A percentile compares a stretch with the other conserved stretches of the same genome.
These are phyloP conservation scores for Folsomia manolachei DNA, from an alignment of 2,888 invertebrate species.

Conservation along the genomic window DNA sequence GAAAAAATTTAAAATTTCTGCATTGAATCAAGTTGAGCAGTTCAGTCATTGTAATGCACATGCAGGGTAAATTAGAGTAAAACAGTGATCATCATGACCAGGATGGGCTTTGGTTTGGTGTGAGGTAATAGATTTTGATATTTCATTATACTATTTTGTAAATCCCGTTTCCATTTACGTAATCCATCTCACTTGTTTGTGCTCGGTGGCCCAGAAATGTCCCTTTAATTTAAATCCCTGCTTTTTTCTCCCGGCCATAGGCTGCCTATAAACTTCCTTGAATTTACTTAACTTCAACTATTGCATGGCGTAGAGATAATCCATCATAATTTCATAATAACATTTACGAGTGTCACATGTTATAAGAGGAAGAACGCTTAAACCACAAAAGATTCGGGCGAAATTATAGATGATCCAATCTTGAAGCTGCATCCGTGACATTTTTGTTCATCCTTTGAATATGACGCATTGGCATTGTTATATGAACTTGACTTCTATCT, in stretches of 20 bases:
- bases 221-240: not conserved
- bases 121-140: constrained; percentile 15
- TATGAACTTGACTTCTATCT: too few species aligned
- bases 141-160: too few species aligned
- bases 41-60: not conserved
- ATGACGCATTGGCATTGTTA: too few species aligned
- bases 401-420: not conserved
- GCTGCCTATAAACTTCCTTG: not conserved
- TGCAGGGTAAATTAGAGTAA: not conserved
- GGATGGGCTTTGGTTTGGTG: not conserved
- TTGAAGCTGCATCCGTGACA: not conserved
- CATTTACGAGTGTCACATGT: not conserved
- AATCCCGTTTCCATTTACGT: constrained; percentile 5
- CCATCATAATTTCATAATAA: constrained; percentile 1
- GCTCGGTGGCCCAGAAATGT: constrained; percentile 13
- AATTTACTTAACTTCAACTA: not conserved
- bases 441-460: too few species aligned
- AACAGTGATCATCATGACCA: not conserved
- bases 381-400: not conserved
- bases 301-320: not conserved
- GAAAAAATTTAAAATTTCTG: constrained; percentile 2
- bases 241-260: not conserved
- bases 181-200: not conserved
- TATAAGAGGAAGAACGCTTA: not conserved
- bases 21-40: not conserved